phyloP scores from a whole-genome alignment of 2,888 invertebrate genomes.

The Dinocampus coccinellae region DNA sequence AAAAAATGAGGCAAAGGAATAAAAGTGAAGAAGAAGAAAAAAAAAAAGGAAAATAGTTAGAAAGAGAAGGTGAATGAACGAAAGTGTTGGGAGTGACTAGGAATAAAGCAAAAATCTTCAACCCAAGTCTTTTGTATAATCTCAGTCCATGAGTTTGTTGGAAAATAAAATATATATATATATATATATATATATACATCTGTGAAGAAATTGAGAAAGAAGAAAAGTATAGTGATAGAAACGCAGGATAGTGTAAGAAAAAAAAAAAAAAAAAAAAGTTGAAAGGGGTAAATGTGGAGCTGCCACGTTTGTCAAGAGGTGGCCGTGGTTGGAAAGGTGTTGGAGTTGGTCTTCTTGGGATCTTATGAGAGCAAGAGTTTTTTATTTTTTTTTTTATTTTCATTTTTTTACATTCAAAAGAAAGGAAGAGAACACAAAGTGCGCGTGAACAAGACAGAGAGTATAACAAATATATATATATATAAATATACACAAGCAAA shows the following conservation, averaged over 20 bases:
- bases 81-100: too few species aligned
- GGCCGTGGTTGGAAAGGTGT: constrained; percentile 15
- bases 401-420: constrained; percentile 12
- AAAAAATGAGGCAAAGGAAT: not conserved
- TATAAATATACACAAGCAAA: constrained; percentile 23
- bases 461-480: constrained; percentile 16
- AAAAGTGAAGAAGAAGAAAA: not conserved
- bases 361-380: not conserved
- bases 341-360: constrained; percentile 1
- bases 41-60: not conserved
- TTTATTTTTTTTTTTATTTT: too few species aligned
- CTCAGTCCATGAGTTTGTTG: not conserved
- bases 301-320: constrained; percentile 30
- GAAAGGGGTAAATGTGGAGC: constrained; percentile 5
- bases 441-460: not conserved
- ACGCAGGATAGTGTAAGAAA: not conserved
- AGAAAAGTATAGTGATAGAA: not conserved
- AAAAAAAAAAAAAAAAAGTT: not conserved
- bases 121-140: not conserved
- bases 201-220: not conserved
- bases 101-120: not conserved
- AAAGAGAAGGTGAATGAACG: too few species aligned
- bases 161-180: not conserved
- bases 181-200: not conserved
- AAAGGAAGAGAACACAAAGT: constrained; percentile 9